Evolutionary conservation across 2,113 vertebrate genomes (phyloP).

Genomic region (Psilopsiagon aurifrons): DNA sequence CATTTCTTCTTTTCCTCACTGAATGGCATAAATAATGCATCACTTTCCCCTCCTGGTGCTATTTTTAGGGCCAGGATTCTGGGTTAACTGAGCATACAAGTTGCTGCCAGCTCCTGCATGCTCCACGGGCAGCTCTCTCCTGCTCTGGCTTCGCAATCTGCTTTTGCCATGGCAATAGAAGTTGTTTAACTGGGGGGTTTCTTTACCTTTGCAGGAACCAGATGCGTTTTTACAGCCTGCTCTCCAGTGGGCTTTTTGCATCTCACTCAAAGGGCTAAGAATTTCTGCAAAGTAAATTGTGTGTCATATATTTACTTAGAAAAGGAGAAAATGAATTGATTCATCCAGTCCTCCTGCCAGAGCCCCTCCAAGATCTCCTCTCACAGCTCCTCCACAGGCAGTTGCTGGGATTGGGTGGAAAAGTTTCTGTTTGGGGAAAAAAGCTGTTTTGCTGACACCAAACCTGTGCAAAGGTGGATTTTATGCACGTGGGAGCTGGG

Average conservation of each 20-base stretch:
- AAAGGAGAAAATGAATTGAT: background rate
- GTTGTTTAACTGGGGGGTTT: background rate
- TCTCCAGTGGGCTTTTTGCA: background rate
- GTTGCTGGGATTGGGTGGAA: background rate
- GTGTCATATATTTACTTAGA: rapidly evolving
- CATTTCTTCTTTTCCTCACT: background rate
- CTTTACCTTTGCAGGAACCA: background rate
- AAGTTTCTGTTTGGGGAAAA: background rate
- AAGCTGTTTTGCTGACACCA: background rate
- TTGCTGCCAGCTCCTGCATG: background rate
- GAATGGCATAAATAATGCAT: slow-evolving; percentile 51
- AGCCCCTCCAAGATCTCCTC: background rate
- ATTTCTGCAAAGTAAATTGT: background rate
- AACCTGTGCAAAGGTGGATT: background rate
- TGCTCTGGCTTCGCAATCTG: background rate
- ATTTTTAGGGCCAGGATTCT: slow-evolving; percentile 54
- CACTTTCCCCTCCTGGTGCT: background rate
- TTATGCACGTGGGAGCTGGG: background rate
- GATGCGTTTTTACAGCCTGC: background rate
- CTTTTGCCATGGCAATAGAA: background rate
- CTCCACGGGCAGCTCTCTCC: background rate
- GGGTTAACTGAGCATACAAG: background rate
- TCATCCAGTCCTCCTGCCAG: background rate
- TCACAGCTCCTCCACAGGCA: rapidly evolving
- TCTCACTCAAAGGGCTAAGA: background rate